Percentiles rank a stretch among this genome's conserved stretches.
These are phyloP conservation scores for Camponotus pennsylvanicus DNA, from an alignment of 1,140 invertebrate species.

Conservation along the genomic window DNA sequence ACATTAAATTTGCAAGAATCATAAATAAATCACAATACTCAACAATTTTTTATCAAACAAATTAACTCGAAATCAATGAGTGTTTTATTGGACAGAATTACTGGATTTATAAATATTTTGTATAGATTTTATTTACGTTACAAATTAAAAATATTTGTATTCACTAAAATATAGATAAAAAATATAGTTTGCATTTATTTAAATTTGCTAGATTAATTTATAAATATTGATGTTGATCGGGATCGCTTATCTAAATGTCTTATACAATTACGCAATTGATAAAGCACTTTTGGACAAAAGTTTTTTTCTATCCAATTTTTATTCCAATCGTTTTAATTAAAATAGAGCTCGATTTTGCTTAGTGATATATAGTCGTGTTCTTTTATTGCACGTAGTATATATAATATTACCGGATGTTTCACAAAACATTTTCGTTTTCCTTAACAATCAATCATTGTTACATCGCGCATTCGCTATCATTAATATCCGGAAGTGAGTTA, in stretches of 20 bases:
- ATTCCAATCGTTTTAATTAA: slow-evolving; percentile 22
- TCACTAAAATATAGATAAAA: not conserved
- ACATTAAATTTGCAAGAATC: not conserved
- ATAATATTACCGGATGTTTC: not conserved
- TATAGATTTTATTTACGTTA: slow-evolving; percentile 14
- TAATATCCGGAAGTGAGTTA: slow-evolving; percentile 66
- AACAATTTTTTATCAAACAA: not conserved
- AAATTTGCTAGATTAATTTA: not conserved
- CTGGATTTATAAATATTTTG: not conserved
- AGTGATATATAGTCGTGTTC: not conserved
- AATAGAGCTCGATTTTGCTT: not conserved
- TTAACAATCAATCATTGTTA: slow-evolving; percentile 69
- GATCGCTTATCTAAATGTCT: not conserved
- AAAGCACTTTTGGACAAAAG: not conserved
- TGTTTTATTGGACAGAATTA: not conserved
- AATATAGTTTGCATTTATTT: not conserved
- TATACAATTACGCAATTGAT: not conserved
- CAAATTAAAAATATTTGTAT: not conserved
- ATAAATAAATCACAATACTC: not conserved
- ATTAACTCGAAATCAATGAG: not conserved
- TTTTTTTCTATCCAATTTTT: not conserved
- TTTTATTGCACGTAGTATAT: slow-evolving; percentile 18
- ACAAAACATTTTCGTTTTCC: not conserved
- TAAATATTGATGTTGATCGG: not conserved
- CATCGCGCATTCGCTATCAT: slow-evolving; percentile 45